Evolutionary conservation across 2,113 vertebrate species (phyloP).

Genomic region (Poeciliopsis turrubarensis): DNA sequence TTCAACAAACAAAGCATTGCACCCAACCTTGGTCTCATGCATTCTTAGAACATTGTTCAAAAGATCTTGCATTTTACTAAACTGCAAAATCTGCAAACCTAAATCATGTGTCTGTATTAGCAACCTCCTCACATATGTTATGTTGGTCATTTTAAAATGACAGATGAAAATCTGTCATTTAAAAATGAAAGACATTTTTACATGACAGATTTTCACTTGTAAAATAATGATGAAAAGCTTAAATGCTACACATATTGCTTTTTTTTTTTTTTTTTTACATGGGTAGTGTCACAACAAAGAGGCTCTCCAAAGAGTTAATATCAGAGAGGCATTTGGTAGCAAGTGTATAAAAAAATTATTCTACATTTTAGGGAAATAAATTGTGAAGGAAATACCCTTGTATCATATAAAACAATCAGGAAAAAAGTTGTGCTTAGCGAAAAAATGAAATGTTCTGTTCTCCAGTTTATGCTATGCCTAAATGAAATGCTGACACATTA

Average conservation of each 20-base stretch:
- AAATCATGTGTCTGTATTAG: too few species aligned
- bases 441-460: conserved; percentile 59
- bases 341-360: background rate
- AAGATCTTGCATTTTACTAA: too few species aligned
- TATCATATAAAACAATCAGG: background rate
- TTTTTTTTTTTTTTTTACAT: conserved; percentile 26
- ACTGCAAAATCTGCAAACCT: too few species aligned
- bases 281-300: conserved; percentile 26
- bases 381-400: background rate
- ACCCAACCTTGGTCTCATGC: too few species aligned
- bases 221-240: background rate
- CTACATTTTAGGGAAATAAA: background rate
- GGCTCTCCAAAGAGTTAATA: conserved; percentile 1
- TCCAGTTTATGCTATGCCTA: conserved; percentile 10
- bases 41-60: too few species aligned
- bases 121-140: too few species aligned
- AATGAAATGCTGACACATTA: conserved; percentile 55
- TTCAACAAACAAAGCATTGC: too few species aligned
- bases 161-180: too few species aligned
- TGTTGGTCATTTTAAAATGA: too few species aligned
- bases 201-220: background rate
- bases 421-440: conserved; percentile 3
- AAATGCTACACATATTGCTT: conserved; percentile 18
- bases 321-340: background rate
- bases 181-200: too few species aligned